These are phyloP conservation scores for Calephelis nemesis DNA, from an alignment of 1,140 invertebrate genomes.

Conservation along the genomic window DNA sequence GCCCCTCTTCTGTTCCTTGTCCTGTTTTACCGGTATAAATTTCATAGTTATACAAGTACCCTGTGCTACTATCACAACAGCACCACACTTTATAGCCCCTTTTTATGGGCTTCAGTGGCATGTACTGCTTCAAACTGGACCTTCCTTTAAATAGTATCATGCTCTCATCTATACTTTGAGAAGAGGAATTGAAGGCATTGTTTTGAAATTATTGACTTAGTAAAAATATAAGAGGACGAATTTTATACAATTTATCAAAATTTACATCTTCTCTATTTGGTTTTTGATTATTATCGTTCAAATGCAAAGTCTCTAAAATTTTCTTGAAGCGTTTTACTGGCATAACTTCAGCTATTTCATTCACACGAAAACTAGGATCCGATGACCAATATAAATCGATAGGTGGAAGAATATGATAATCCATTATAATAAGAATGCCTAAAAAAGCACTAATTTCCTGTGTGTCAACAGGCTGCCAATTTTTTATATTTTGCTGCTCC, in stretches of 20 bases:
- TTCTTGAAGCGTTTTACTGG: too few relatives aligned
- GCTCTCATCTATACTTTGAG: slow-evolving; percentile 40
- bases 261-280: too few relatives aligned
- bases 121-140: slow-evolving; percentile 60
- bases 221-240: too few relatives aligned
- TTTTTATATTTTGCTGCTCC: slow-evolving; percentile 38
- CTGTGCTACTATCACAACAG: slow-evolving; percentile 27
- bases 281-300: too few relatives aligned
- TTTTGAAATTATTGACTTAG: slow-evolving; percentile 17
- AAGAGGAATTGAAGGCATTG: not conserved
- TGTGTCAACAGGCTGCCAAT: too few relatives aligned
- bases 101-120: slow-evolving; percentile 70
- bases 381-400: slow-evolving; percentile 55
- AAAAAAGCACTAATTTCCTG: slow-evolving; percentile 41
- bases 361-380: slow-evolving; percentile 48
- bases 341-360: too few relatives aligned
- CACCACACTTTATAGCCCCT: slow-evolving; percentile 65
- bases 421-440: slow-evolving; percentile 43
- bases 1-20: slow-evolving; percentile 40
- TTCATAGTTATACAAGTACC: slow-evolving; percentile 28
- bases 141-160: slow-evolving; percentile 53
- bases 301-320: too few relatives aligned
- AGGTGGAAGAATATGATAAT: slow-evolving; percentile 32
- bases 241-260: too few relatives aligned
- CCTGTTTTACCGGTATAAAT: slow-evolving; percentile 52